Base-by-base conservation (phyloP, 2,113 vertebrate genomes). In the Odobenus rosmarus region DNA sequence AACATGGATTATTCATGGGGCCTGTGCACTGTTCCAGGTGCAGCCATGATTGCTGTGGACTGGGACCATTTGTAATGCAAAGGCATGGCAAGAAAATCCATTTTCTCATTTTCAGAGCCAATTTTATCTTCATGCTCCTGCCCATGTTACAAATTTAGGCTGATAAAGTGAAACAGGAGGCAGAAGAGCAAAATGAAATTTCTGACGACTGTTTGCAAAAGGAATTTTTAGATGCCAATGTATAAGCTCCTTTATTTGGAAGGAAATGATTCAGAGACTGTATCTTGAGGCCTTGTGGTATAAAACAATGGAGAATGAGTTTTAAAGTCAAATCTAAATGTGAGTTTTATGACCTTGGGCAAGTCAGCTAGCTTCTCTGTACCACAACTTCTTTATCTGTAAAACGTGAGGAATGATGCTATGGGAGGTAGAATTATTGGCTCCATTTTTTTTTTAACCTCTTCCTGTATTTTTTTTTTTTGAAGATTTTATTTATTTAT, bases 1-100 rank as follows among this genome's bases (percentile, higher is more conserved):
- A 89, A 46, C 76, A 95, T 94, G 96, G 97, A 84, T 97, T 98
- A 97, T 98, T 98, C 97, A 98, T 93, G 86, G 97, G 11, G 51
- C 39, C 53, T 67, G 67, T 53, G 95, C 67, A 64, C 72, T 71
- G 64, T 74, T 93, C 95, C 97, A 91, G 86, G 92, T 93, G 67
- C 74, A 92, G 79, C 55, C 64, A 57, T 61, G 79, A 95, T 93
- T 80, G 67, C 74, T 0, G 16, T 83, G 74, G 69, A 76, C 93
- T 71, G 74, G 92, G 83, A 51, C 95, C 87, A 96, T 97, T 95
- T 97, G 88, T 97, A 98, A 96, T 81, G 92, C 76, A 96, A 90
- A 97, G 83, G 19, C 49, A 84, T 79, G 93, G 92, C 94, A 92
- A 96, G 92, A 84, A 98, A 98, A 98, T 96, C 96, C 87, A 95